Percentiles rank a stretch among this genome's conserved stretches.
phyloP scores from a whole-genome alignment of 1,140 invertebrate species.

The Aphidius gifuensis region DNA sequence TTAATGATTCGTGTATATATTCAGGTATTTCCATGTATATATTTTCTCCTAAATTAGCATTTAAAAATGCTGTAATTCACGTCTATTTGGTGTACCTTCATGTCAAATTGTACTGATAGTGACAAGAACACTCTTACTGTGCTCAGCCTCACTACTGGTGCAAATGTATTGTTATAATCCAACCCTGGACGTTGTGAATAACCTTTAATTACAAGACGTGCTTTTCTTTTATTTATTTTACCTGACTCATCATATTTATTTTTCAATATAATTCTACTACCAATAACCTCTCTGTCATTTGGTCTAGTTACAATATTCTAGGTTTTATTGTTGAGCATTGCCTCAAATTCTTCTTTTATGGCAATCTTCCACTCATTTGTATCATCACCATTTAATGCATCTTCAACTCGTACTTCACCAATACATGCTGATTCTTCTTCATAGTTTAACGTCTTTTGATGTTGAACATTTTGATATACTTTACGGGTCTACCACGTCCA shows the following conservation, averaged over 20 bases:
- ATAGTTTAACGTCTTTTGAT: neutral
- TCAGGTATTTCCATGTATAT: conserved; percentile 28
- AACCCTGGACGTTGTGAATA: conserved; percentile 27
- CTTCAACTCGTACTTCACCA: conserved; percentile 16
- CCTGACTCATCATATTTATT: neutral
- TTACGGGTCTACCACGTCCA: conserved; percentile 2
- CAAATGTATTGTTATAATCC: conserved; percentile 36
- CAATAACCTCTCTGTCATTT: conserved; percentile 35
- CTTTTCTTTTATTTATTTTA: conserved; percentile 30
- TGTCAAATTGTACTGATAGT: conserved; percentile 16
- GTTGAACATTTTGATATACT: neutral
- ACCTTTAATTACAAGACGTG: conserved; percentile 36
- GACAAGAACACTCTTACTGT: conserved; percentile 26
- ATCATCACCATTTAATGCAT: conserved; percentile 37
- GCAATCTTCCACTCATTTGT: conserved; percentile 33
- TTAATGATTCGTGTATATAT: conserved; percentile 13
- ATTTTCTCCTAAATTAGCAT: conserved; percentile 26
- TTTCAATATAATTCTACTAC: conserved; percentile 17
- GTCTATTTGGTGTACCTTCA: conserved; percentile 35
- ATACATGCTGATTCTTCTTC: neutral
- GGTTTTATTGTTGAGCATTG: conserved; percentile 38
- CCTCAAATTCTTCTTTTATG: conserved; percentile 40
- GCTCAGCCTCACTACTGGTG: conserved; percentile 28
- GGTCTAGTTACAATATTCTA: conserved; percentile 38
- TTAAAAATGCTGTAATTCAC: conserved; percentile 28